These are phyloP conservation scores for Scomber japonicus DNA, from an alignment of 2,113 vertebrate genomes.

Conservation along the genomic window DNA sequence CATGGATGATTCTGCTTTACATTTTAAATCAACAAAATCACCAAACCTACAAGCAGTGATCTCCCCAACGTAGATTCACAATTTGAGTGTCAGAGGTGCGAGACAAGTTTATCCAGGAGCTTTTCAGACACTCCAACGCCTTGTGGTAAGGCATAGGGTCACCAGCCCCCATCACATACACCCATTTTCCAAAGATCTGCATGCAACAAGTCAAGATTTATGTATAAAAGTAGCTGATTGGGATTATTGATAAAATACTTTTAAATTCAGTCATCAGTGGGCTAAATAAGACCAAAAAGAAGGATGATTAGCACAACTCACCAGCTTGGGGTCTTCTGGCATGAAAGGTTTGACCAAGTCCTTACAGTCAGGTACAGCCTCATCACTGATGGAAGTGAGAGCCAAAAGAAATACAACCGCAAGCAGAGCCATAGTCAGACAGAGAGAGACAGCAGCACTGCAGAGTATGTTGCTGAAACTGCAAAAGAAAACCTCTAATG, in stretches of 20 bases:
- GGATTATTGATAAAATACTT: background rate
- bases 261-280: background rate
- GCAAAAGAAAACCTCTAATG: slow-evolving; percentile 52
- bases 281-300: slow-evolving; percentile 15
- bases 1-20: background rate
- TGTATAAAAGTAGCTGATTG: background rate
- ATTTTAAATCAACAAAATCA: background rate
- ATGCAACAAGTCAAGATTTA: background rate
- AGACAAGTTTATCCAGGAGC: slow-evolving; percentile 78
- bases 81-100: slow-evolving; percentile 56
- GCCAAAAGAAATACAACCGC: slow-evolving; percentile 51
- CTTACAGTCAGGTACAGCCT: slow-evolving; percentile 70
- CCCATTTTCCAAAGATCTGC: slow-evolving; percentile 80
- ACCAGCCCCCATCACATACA: slow-evolving; percentile 79
- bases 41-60: slow-evolving; percentile 74
- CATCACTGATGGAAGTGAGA: slow-evolving; percentile 54
- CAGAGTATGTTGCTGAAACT: slow-evolving; percentile 31
- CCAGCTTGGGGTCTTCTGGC: slow-evolving; percentile 70
- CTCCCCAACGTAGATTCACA: slow-evolving; percentile 76
- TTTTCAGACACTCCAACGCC: slow-evolving; percentile 75
- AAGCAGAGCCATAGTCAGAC: slow-evolving; percentile 63
- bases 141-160: slow-evolving; percentile 75
- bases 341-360: slow-evolving; percentile 71
- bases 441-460: slow-evolving; percentile 18
- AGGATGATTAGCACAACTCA: slow-evolving; percentile 26